phyloP scores from a whole-genome alignment of 2,888 invertebrate genomes.

The Drosophila phalerata region DNA sequence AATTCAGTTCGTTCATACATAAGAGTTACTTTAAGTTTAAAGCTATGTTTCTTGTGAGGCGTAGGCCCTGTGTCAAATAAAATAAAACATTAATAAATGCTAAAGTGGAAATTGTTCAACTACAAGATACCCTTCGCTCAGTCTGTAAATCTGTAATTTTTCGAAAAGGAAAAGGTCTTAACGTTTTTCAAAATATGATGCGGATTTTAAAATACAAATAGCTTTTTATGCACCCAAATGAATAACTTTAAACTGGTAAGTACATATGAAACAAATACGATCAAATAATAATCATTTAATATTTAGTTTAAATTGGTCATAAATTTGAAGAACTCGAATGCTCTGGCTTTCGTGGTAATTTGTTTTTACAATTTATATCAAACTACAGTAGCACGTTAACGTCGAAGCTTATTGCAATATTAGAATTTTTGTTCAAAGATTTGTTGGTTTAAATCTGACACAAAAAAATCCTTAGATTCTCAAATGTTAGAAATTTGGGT shows the following conservation, averaged over 20 bases:
- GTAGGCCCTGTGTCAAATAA: not conserved
- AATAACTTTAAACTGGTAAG: not conserved
- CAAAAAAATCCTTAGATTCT: no score
- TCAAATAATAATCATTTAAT: constrained; percentile 85
- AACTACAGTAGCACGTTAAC: no score
- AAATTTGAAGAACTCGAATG: not conserved
- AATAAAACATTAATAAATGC: not conserved
- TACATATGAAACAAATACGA: constrained; percentile 85
- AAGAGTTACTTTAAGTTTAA: not conserved
- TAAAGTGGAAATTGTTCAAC: not conserved
- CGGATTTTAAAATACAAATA: not conserved
- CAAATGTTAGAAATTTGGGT: no score
- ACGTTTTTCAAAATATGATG: not conserved
- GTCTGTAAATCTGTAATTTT: not conserved
- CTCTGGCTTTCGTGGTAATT: not conserved
- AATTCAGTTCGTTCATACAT: not conserved
- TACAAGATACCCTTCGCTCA: not conserved
- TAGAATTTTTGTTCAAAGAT: no score
- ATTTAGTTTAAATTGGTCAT: constrained; percentile 40
- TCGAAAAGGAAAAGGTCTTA: not conserved
- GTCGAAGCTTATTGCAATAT: no score
- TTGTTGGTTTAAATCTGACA: not conserved
- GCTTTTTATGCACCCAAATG: not conserved
- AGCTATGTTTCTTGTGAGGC: not conserved
- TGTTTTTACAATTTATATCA: no score